These are phyloP conservation scores for Drosophila greeni DNA, from an alignment of 2,888 invertebrate genomes.

Conservation along the genomic window DNA sequence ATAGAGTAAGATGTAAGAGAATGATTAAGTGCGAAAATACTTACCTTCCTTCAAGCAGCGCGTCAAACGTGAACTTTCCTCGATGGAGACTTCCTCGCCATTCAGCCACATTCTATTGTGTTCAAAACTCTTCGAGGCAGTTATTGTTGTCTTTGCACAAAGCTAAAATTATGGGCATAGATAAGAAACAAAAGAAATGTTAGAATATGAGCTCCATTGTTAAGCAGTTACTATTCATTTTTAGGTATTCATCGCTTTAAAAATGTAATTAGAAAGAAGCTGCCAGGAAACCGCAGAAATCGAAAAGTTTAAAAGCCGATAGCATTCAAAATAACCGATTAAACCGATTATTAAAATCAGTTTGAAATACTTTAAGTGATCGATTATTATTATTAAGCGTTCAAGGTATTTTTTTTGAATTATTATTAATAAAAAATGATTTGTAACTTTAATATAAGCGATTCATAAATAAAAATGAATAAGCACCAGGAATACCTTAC, in stretches of 20 bases:
- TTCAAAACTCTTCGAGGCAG: constrained; percentile 85
- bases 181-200: constrained; percentile 15
- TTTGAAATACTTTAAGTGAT: background rate
- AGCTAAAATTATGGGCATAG: constrained; percentile 80
- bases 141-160: constrained; percentile 94
- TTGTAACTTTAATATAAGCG: no score
- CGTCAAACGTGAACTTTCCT: constrained; percentile 85
- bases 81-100: constrained; percentile 87
- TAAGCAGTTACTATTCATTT: background rate
- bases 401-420: background rate
- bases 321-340: background rate
- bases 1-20: background rate
- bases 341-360: background rate
- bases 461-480: background rate
- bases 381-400: background rate
- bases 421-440: no score
- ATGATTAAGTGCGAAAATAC: constrained; percentile 74
- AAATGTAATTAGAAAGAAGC: background rate
- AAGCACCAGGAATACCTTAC: constrained; percentile 78
- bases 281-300: background rate
- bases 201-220: constrained; percentile 2
- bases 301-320: background rate
- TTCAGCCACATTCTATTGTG: constrained; percentile 93
- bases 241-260: background rate
- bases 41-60: constrained; percentile 87